Evolutionary conservation across 2,113 vertebrate genomes (phyloP).

Genomic region (Tylochromis polylepis): DNA sequence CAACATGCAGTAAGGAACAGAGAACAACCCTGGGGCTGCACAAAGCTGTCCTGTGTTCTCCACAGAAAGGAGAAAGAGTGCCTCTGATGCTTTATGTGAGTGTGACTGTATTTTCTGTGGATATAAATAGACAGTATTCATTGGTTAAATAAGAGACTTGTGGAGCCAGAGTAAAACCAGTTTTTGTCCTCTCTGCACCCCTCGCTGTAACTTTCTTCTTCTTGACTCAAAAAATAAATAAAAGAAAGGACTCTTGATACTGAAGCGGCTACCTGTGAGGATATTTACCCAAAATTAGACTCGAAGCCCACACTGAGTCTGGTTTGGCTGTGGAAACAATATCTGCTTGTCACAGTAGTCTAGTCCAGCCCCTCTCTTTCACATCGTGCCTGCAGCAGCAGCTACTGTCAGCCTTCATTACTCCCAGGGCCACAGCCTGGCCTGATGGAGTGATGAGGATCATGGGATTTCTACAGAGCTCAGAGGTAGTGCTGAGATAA

Average conservation of each 20-base stretch:
- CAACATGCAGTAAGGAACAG: neutral
- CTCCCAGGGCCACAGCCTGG: neutral
- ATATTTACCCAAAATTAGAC: neutral
- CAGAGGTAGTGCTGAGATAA: neutral
- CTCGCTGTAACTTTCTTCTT: neutral
- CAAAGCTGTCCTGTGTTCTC: constrained; percentile 59
- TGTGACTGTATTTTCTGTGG: constrained; percentile 30
- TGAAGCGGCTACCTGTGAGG: neutral
- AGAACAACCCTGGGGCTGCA: constrained; percentile 40
- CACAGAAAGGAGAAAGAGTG: constrained; percentile 28
- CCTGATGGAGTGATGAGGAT: constrained; percentile 22
- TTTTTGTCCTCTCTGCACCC: neutral
- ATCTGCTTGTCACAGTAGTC: neutral
- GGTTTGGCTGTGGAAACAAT: neutral
- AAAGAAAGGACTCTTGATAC: neutral
- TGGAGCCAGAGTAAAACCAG: neutral
- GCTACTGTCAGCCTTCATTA: neutral
- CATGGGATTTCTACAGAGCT: constrained; percentile 18
- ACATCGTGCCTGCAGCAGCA: neutral
- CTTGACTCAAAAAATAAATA: neutral
- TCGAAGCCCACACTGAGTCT: neutral
- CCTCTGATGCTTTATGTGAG: constrained; percentile 27
- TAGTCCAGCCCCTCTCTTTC: neutral
- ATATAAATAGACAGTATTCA: constrained; percentile 65
- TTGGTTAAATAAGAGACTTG: constrained; percentile 44